Evolutionary conservation across 2,797 vertebrate genomes (phyloP).

Genomic region (Poliocrania exsul): DNA sequence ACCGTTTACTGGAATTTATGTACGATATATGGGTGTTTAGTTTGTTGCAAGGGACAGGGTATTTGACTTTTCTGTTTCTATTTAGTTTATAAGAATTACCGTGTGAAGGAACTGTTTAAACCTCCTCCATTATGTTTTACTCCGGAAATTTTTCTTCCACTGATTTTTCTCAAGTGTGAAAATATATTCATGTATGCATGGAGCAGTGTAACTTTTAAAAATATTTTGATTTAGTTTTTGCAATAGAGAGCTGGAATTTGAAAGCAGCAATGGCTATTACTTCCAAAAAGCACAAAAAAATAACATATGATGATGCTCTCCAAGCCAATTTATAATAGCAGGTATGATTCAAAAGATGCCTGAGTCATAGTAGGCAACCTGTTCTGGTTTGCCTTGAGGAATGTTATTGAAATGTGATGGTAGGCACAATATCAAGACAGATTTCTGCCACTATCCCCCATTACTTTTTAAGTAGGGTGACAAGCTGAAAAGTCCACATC

Average conservation of each 20-base stretch:
- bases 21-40: neutral
- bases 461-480: neutral
- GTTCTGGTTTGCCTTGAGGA: slow-evolving; percentile 7
- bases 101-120: neutral
- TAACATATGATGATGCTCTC: neutral
- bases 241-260: neutral
- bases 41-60: neutral
- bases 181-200: neutral
- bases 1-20: neutral
- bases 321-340: neutral
- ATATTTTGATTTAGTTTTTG: neutral
- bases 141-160: neutral
- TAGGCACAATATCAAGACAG: neutral
- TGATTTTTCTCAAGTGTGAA: neutral
- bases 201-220: neutral
- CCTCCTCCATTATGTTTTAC: neutral
- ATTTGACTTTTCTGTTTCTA: neutral
- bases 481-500: neutral
- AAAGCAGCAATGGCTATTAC: neutral
- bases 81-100: neutral
- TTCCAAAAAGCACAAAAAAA: neutral
- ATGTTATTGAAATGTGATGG: neutral
- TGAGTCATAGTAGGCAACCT: neutral
- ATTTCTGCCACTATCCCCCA: neutral
- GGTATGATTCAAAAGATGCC: neutral